phyloP scores from a whole-genome alignment of 2,113 vertebrate species.

The Daubentonia madagascariensis region DNA sequence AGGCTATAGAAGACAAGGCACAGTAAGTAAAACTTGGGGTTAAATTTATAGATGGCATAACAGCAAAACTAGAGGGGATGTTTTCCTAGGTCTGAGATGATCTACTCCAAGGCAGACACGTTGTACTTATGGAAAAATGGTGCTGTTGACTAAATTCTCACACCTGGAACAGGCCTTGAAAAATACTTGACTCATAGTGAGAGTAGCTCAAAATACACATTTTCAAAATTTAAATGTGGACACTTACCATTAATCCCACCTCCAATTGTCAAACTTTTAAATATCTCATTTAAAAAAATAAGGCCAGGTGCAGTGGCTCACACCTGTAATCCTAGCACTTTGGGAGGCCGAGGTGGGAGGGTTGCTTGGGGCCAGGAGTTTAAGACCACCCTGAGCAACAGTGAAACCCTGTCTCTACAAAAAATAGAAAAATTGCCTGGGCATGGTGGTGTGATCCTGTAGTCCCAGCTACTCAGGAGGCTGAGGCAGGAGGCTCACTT shows the following conservation, averaged over 20 bases:
- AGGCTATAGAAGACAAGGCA: not conserved
- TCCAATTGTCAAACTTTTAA: not conserved
- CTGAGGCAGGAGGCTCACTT: no score
- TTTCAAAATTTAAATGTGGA: not conserved
- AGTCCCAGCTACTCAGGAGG: no score
- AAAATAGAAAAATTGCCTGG: no score
- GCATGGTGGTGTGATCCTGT: no score
- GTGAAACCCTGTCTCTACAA: no score
- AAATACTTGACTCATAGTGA: not conserved
- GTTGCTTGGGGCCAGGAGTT: no score
- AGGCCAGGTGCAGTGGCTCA: no score
- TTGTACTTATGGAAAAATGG: not conserved
- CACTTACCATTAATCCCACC: not conserved
- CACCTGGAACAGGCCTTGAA: not conserved
- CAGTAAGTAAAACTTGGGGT: not conserved
- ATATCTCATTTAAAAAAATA: not conserved
- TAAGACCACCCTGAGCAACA: no score
- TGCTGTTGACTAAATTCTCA: not conserved
- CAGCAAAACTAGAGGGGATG: not conserved
- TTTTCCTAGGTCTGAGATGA: not conserved
- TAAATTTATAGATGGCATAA: not conserved
- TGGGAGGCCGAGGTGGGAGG: no score
- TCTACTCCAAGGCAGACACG: not conserved
- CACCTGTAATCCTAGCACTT: no score
- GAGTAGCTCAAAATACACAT: not conserved